These are phyloP conservation scores for Lucilia cuprina DNA, from an alignment of 1,140 invertebrate genomes.

Conservation along the genomic window DNA sequence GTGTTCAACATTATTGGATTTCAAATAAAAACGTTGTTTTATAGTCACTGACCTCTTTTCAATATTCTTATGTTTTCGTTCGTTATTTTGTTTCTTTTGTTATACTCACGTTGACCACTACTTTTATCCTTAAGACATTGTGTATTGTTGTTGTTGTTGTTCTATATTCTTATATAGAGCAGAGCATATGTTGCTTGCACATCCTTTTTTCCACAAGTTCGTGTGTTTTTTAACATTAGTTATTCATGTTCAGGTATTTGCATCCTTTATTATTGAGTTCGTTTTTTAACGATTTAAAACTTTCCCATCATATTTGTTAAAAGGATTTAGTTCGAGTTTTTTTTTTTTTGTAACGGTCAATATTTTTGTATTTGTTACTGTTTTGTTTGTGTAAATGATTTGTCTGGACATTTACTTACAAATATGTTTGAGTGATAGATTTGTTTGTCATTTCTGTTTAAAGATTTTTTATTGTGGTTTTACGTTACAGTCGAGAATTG, in stretches of 20 bases:
- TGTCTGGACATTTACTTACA: not conserved
- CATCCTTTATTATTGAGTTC: conserved; percentile 3
- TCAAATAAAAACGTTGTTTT: not conserved
- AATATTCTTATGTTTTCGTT: not conserved
- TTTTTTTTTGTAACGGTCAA: conserved; percentile 25
- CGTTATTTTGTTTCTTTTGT: conserved; percentile 8
- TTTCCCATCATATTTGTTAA: conserved; percentile 19
- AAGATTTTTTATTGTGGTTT: not conserved
- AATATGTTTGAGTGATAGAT: not conserved
- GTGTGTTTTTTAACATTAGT: no score
- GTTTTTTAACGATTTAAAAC: not conserved
- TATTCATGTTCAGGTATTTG: not conserved
- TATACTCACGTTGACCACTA: not conserved
- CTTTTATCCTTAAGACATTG: conserved; percentile 3
- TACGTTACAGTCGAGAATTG: not conserved
- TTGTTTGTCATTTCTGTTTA: not conserved
- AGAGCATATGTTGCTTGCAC: not conserved
- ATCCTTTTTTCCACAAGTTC: not conserved
- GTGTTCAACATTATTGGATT: not conserved
- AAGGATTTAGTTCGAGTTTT: not conserved
- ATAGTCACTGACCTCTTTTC: conserved; percentile 30
- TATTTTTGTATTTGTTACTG: not conserved
- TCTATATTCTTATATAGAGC: not conserved
- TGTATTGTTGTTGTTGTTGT: not conserved
- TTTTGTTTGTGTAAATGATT: not conserved